phyloP scores from a whole-genome alignment of 2,888 invertebrate genomes.

The Synanthedon andrenaeformis region DNA sequence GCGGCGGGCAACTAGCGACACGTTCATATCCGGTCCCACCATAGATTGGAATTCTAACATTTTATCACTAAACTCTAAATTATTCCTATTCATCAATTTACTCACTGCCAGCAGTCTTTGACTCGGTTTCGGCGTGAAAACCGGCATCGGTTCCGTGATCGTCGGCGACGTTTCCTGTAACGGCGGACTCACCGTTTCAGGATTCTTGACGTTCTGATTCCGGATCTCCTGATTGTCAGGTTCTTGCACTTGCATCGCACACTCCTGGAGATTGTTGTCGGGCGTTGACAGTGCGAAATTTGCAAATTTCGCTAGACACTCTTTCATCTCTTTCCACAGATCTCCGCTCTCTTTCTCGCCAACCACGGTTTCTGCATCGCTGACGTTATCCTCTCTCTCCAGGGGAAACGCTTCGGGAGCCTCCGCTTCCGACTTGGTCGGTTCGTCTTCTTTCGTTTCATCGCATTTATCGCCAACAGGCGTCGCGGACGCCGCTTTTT shows the following conservation, averaged over 20 bases:
- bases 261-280: slow-evolving; percentile 17
- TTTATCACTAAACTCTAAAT: slow-evolving; percentile 15
- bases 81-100: slow-evolving; percentile 30
- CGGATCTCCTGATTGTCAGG: background rate
- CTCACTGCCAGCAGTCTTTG: slow-evolving; percentile 41
- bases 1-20: slow-evolving; percentile 35
- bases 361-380: slow-evolving; percentile 44
- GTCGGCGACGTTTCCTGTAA: slow-evolving; percentile 58
- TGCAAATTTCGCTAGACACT: slow-evolving; percentile 51
- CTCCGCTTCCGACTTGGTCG: slow-evolving; percentile 28
- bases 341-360: slow-evolving; percentile 36
- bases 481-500: slow-evolving; percentile 5
- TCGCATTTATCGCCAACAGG: slow-evolving; percentile 15
- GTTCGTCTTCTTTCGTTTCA: slow-evolving; percentile 14
- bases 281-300: slow-evolving; percentile 39
- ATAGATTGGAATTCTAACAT: slow-evolving; percentile 25
- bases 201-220: slow-evolving; percentile 22
- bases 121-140: slow-evolving; percentile 39
- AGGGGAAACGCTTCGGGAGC: slow-evolving; percentile 52
- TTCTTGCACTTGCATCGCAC: slow-evolving; percentile 10
- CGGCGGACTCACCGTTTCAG: slow-evolving; percentile 56
- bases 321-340: slow-evolving; percentile 45
- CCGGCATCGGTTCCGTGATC: slow-evolving; percentile 36
- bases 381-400: slow-evolving; percentile 41
- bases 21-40: slow-evolving; percentile 28